A percentile compares a stretch with the other conserved stretches of the same genome.
Evolutionary conservation across 2,888 invertebrate genomes (phyloP).

Genomic region (Drosophila fungiperda): DNA sequence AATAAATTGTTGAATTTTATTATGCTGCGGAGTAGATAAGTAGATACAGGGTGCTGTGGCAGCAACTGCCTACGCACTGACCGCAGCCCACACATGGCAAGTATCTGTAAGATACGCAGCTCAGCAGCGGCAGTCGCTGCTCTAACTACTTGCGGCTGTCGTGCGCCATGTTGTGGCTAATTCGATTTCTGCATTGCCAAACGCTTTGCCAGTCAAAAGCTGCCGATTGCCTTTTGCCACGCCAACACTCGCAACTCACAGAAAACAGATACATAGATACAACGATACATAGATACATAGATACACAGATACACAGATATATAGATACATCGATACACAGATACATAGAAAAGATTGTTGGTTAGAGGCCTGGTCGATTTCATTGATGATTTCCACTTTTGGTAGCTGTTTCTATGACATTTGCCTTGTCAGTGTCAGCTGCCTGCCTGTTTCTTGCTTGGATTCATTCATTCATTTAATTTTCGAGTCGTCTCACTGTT

Average conservation of each 20-base stretch:
- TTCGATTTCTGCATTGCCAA: slow-evolving; percentile 76
- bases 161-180: slow-evolving; percentile 75
- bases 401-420: slow-evolving; percentile 26
- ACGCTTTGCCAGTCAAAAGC: slow-evolving; percentile 77
- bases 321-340: slow-evolving; percentile 19
- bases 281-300: slow-evolving; percentile 41
- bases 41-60: slow-evolving; percentile 65
- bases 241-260: slow-evolving; percentile 63
- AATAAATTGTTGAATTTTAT: slow-evolving; percentile 83
- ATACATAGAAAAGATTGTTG: slow-evolving; percentile 27
- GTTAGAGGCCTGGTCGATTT: slow-evolving; percentile 55
- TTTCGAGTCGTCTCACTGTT: slow-evolving; percentile 29
- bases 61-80: slow-evolving; percentile 72
- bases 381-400: slow-evolving; percentile 71
- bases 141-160: slow-evolving; percentile 48
- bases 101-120: slow-evolving; percentile 75
- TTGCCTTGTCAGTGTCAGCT: slow-evolving; percentile 51
- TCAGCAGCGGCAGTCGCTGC: slow-evolving; percentile 18
- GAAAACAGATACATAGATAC: slow-evolving; percentile 34
- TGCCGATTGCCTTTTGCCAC: slow-evolving; percentile 73
- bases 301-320: slow-evolving; percentile 41
- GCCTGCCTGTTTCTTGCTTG: slow-evolving; percentile 25
- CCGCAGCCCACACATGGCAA: slow-evolving; percentile 64
- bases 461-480: slow-evolving; percentile 78
- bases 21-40: slow-evolving; percentile 60